Base-by-base conservation (phyloP, 2,113 vertebrate species). In the Gambusia affinis region DNA sequence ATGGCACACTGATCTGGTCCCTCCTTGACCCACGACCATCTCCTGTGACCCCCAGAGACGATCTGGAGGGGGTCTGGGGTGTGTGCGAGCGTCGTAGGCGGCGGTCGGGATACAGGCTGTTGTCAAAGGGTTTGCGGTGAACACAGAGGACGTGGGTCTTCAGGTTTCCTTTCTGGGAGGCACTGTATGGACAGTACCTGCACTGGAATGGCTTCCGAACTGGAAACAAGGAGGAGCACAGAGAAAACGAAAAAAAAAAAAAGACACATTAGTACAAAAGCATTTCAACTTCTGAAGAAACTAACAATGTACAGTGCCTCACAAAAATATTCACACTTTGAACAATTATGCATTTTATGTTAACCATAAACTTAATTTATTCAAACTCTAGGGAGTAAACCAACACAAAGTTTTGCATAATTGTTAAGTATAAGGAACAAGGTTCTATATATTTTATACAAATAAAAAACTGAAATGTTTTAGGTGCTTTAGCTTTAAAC, bases 131-230 rank as follows among this genome's bases (percentile, higher is more conserved):
- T 94, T 96, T 96, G 83, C 97, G 96, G 92, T 98, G 97, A 81
- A 98, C 97, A 5, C 97, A 98, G 76, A 98, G 95, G 74, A 98
- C 97, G 15, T 98, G 97, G 73, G 97, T 98, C 95, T 98, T 98
- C 92, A 98, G 94, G 85, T 98, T 98, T 81, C 97, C 97, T 93
- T 98, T 98, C 95, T 98, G 97, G 73, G 97, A 98, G 91, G 96
- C 96, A 92, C 97, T 97, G 94, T 98, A 98, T 3, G 96, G 95
- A 78, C 97, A 98, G 92, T 96, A 98, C 86, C 96, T 89, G 91
- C 97, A 98, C 91, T 97, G 97, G 95, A 97, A 98, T 47, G 97
- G 96, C 94, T 96, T 94, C 89, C 95, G 95, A 93, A 93, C 97
- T 98, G 93, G 31, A 61, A 64, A 29, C 73, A n/a, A 4, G 80